Percentiles rank a stretch among this genome's conserved stretches.
Evolutionary conservation across 2,797 vertebrate species (phyloP).

Genomic region (Oophaga sylvatica): DNA sequence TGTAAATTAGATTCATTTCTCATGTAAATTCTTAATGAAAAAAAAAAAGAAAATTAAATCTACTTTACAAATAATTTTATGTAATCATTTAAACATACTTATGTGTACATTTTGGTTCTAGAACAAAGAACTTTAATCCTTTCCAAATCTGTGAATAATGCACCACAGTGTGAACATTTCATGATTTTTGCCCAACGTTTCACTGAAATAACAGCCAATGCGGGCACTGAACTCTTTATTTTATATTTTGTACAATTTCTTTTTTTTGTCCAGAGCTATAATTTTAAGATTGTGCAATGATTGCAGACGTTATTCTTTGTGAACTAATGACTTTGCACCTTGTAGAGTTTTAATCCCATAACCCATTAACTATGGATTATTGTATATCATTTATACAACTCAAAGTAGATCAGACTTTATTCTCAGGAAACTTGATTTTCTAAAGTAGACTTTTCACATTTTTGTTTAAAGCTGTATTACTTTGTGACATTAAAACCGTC

Average conservation of each 20-base stretch:
- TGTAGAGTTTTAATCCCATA: constrained; percentile 51
- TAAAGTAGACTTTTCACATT: constrained; percentile 26
- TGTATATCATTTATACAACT: constrained; percentile 23
- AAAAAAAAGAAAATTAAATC: background rate
- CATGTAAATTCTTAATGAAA: background rate
- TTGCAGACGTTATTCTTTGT: constrained; percentile 30
- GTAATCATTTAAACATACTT: background rate
- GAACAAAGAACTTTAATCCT: constrained; percentile 39
- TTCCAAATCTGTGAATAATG: constrained; percentile 33
- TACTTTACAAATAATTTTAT: constrained; percentile 6
- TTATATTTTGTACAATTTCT: background rate
- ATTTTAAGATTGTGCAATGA: constrained; percentile 48
- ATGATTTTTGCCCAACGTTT: background rate
- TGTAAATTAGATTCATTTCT: background rate
- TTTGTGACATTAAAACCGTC: constrained; percentile 19
- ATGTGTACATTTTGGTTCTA: constrained; percentile 23
- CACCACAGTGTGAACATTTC: constrained; percentile 17
- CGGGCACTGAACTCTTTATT: background rate
- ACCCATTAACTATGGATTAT: constrained; percentile 47
- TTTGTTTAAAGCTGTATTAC: constrained; percentile 28
- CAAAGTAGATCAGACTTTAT: constrained; percentile 4
- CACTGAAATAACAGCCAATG: constrained; percentile 10
- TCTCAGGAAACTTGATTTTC: background rate
- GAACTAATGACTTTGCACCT: constrained; percentile 50
- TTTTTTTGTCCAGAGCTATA: constrained; percentile 41